phyloP scores from a whole-genome alignment of 2,797 vertebrate genomes.

The Cichlasoma orientale region DNA sequence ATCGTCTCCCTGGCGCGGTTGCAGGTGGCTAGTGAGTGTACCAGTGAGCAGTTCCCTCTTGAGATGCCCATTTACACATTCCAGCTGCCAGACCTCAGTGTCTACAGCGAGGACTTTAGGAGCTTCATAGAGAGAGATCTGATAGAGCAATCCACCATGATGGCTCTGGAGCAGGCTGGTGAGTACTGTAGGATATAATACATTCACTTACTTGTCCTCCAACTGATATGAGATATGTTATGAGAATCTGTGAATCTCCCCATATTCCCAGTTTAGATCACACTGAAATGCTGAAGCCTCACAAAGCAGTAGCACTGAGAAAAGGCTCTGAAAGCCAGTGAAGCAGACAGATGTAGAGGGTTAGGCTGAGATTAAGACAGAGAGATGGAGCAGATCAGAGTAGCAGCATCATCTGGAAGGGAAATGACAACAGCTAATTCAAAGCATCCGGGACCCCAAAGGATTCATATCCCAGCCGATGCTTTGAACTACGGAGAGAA shows the following conservation, averaged over 20 bases:
- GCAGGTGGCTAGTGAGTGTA: slow-evolving; percentile 94
- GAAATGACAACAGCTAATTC: slow-evolving; percentile 60
- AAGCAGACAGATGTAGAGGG: slow-evolving; percentile 24
- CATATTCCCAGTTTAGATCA: slow-evolving; percentile 2
- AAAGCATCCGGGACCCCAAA: slow-evolving; percentile 50
- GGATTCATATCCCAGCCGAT: slow-evolving; percentile 47
- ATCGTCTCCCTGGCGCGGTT: slow-evolving; percentile 96
- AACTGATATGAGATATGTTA: slow-evolving; percentile 22
- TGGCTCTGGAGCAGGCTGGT: slow-evolving; percentile 97
- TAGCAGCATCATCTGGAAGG: slow-evolving; percentile 47
- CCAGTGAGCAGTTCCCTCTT: slow-evolving; percentile 93
- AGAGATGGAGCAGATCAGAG: slow-evolving; percentile 46
- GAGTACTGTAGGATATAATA: slow-evolving; percentile 34
- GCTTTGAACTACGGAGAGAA: slow-evolving; percentile 53
- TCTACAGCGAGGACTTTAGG: slow-evolving; percentile 98
- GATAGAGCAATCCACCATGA: slow-evolving; percentile 98
- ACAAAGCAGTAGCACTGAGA: slow-evolving; percentile 13
- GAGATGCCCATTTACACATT: slow-evolving; percentile 99
- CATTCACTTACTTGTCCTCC: neutral
- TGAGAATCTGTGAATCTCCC: neutral
- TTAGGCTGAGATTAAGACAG: slow-evolving; percentile 24
- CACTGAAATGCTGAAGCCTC: neutral
- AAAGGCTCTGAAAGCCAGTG: slow-evolving; percentile 16
- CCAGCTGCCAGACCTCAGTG: slow-evolving; percentile 97
- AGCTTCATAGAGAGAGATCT: slow-evolving; percentile 96